A percentile compares a stretch with the other conserved stretches of the same genome.
These are phyloP conservation scores for Xiphydria camelus DNA, from an alignment of 2,888 invertebrate species.

Conservation along the genomic window DNA sequence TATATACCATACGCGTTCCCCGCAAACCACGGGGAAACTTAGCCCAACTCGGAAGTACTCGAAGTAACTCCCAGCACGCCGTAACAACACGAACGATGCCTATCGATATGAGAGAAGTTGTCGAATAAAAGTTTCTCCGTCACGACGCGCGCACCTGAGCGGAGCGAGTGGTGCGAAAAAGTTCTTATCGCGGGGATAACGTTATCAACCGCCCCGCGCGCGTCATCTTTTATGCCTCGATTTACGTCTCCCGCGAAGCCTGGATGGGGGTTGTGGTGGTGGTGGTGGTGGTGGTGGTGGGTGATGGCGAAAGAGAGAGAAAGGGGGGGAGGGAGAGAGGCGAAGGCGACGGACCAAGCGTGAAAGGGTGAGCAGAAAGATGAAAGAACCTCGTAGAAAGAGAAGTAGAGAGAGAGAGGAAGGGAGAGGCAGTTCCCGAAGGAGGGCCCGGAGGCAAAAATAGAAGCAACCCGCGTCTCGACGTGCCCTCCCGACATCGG, in stretches of 20 bases:
- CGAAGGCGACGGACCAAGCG: neutral
- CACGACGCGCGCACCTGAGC: slow-evolving; percentile 6
- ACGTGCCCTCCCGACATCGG: slow-evolving; percentile 26
- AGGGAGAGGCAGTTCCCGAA: too few relatives aligned
- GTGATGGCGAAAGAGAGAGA: neutral
- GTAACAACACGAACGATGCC: slow-evolving; percentile 1
- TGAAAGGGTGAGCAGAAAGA: slow-evolving; percentile 18
- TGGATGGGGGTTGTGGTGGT: neutral
- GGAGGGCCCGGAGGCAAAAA: slow-evolving; percentile 20
- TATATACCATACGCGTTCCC: too few relatives aligned
- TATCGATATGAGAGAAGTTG: slow-evolving; percentile 16
- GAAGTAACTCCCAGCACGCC: neutral
- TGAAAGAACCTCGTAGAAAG: slow-evolving; percentile 34
- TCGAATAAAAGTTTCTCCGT: slow-evolving; percentile 21
- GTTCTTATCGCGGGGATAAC: slow-evolving; percentile 36
- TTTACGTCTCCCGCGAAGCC: slow-evolving; percentile 28
- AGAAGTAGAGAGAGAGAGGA: too few relatives aligned
- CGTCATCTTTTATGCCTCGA: slow-evolving; percentile 40
- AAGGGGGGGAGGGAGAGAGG: neutral
- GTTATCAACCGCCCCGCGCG: slow-evolving; percentile 33
- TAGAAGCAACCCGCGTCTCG: slow-evolving; percentile 12
- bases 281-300: neutral
- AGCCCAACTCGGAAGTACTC: too few relatives aligned
- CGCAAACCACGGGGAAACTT: too few relatives aligned
- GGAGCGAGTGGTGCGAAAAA: neutral